These are phyloP conservation scores for Dicyrtomina minuta DNA, from an alignment of 2,888 invertebrate species.

Conservation along the genomic window DNA sequence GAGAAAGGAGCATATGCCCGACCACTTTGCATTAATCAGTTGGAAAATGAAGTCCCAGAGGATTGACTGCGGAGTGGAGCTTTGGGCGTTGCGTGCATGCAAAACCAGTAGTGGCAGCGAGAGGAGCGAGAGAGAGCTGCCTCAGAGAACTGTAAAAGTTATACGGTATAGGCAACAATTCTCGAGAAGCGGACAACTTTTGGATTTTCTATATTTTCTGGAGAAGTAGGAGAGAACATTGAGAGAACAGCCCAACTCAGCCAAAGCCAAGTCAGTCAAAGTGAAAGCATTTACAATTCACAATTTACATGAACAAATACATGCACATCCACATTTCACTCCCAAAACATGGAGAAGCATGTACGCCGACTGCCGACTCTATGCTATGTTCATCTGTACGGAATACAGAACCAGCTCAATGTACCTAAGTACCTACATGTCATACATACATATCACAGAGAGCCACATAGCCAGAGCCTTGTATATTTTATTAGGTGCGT, in stretches of 20 bases:
- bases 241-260: too few species aligned
- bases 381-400: too few species aligned
- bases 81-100: constrained; percentile 21
- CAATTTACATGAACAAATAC: not conserved
- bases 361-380: too few species aligned
- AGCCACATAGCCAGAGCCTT: too few species aligned
- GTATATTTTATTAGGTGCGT: too few species aligned
- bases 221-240: too few species aligned
- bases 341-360: too few species aligned
- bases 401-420: too few species aligned
- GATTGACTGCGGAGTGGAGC: constrained; percentile 19
- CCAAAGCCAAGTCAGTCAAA: not conserved
- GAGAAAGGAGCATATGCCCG: constrained; percentile 3
- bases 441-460: too few species aligned
- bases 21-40: constrained; percentile 27
- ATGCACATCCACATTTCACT: too few species aligned
- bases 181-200: not conserved
- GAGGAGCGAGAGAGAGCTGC: not conserved
- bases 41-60: constrained; percentile 25
- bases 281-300: not conserved
- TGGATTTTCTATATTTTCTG: constrained; percentile 19
- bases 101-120: not conserved
- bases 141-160: constrained; percentile 3
- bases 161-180: constrained; percentile 2
- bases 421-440: too few species aligned